Percentiles rank a stretch among this genome's conserved stretches.
Conservation (phyloP, 1,140 invertebrate species). For the Globodera ellingtonae region DNA sequence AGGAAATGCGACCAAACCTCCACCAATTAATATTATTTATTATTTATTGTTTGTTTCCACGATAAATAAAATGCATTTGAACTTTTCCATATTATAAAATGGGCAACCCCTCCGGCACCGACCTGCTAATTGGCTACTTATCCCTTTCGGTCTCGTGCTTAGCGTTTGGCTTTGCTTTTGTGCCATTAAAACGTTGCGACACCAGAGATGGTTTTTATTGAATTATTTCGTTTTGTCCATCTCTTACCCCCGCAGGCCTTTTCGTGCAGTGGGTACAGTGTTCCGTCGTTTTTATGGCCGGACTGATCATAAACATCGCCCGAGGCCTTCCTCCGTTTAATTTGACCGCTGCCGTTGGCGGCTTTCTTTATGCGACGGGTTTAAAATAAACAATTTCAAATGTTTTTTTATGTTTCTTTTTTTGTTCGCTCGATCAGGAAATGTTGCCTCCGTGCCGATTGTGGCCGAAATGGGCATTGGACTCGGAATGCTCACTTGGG, state of each 20-base stretch:
- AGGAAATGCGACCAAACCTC: too few relatives aligned
- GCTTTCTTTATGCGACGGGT: slow-evolving; percentile 61
- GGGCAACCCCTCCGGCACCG: slow-evolving; percentile 11
- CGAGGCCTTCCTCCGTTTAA: slow-evolving; percentile 57
- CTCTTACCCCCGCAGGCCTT: slow-evolving; percentile 38
- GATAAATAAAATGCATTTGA: neutral
- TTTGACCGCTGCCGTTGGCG: slow-evolving; percentile 52
- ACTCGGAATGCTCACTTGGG: slow-evolving; percentile 46
- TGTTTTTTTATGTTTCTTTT: neutral
- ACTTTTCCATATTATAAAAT: neutral
- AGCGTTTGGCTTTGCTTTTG: slow-evolving; percentile 56
- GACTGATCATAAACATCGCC: slow-evolving; percentile 53
- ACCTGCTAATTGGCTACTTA: slow-evolving; percentile 43
- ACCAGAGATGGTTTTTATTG: slow-evolving; percentile 46
- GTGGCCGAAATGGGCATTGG: slow-evolving; percentile 40
- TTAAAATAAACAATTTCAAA: slow-evolving; percentile 21
- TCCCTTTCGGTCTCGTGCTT: slow-evolving; percentile 50
- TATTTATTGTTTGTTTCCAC: neutral
- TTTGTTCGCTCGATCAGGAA: slow-evolving; percentile 12
- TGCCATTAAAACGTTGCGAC: slow-evolving; percentile 49
- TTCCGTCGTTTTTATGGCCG: slow-evolving; percentile 53
- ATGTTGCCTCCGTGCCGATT: slow-evolving; percentile 37
- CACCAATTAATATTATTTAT: too few relatives aligned
- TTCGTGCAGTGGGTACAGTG: slow-evolving; percentile 64
- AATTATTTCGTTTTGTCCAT: neutral